These are phyloP conservation scores for Dioctria rufipes DNA, from an alignment of 2,888 invertebrate genomes.

Conservation along the genomic window DNA sequence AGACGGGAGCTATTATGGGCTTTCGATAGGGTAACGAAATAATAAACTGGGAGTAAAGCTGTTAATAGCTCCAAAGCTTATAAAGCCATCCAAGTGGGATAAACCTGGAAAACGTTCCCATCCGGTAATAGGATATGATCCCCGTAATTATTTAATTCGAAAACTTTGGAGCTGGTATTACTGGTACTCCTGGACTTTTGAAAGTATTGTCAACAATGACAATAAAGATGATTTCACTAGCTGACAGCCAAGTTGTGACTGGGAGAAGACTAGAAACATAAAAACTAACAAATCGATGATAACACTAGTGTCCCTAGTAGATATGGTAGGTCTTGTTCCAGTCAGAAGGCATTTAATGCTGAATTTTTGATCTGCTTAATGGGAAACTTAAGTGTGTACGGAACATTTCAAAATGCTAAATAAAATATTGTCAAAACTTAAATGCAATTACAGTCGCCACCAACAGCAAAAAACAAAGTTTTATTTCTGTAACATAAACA, in stretches of 20 bases:
- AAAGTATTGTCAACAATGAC: slow-evolving; percentile 12
- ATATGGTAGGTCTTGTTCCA: too few species aligned
- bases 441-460: too few species aligned
- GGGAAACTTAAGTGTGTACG: too few species aligned
- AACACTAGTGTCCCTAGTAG: too few species aligned
- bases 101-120: slow-evolving; percentile 15
- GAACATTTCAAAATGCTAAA: too few species aligned
- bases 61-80: slow-evolving; percentile 31
- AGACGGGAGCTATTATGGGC: slow-evolving; percentile 16
- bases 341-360: too few species aligned
- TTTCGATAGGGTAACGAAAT: slow-evolving; percentile 23
- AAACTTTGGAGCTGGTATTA: slow-evolving; percentile 9
- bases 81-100: slow-evolving; percentile 40
- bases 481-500: slow-evolving; percentile 1
- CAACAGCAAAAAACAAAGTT: not conserved
- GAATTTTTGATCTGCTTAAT: too few species aligned
- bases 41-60: slow-evolving; percentile 21
- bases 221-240: not conserved
- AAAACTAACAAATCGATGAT: too few species aligned
- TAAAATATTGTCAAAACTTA: too few species aligned
- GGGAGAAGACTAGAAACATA: too few species aligned
- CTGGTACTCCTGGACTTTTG: slow-evolving; percentile 1
- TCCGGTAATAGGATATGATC: slow-evolving; percentile 43
- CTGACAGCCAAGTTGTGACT: not conserved
- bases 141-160: slow-evolving; percentile 47